These are phyloP conservation scores for Paradoxurus hermaphroditus DNA, from an alignment of 2,113 vertebrate genomes.

Conservation along the genomic window DNA sequence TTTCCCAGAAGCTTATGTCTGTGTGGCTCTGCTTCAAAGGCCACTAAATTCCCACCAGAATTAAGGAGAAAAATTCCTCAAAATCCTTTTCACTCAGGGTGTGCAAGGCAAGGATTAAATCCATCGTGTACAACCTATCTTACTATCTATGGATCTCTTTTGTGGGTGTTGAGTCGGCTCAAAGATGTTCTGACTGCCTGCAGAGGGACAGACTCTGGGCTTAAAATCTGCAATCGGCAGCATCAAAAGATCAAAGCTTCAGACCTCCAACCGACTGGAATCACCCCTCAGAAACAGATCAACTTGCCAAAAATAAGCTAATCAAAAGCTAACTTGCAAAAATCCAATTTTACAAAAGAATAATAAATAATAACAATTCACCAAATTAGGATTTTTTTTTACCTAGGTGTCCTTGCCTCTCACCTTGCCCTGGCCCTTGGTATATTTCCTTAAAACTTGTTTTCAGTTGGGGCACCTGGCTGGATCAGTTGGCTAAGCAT, in stretches of 20 bases:
- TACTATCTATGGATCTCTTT: neutral
- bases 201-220: neutral
- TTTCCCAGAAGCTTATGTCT: neutral
- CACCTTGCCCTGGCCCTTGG: neutral
- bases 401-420: neutral
- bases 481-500: too few relatives aligned
- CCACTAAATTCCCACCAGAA: constrained; percentile 44
- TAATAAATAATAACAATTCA: neutral
- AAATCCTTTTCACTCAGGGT: neutral
- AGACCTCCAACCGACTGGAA: neutral
- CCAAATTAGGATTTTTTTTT: neutral
- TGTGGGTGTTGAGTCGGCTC: neutral
- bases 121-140: neutral
- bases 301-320: neutral
- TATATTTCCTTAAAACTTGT: neutral
- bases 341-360: neutral
- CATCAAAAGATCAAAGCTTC: neutral
- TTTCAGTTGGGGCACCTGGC: neutral
- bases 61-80: constrained; percentile 46
- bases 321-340: neutral
- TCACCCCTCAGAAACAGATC: neutral
- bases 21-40: constrained; percentile 12
- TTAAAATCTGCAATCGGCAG: neutral
- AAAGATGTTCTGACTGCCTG: neutral
- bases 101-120: neutral